Base-by-base conservation (phyloP, 2,888 invertebrate species). In the Malthinus seriepunctatus region DNA sequence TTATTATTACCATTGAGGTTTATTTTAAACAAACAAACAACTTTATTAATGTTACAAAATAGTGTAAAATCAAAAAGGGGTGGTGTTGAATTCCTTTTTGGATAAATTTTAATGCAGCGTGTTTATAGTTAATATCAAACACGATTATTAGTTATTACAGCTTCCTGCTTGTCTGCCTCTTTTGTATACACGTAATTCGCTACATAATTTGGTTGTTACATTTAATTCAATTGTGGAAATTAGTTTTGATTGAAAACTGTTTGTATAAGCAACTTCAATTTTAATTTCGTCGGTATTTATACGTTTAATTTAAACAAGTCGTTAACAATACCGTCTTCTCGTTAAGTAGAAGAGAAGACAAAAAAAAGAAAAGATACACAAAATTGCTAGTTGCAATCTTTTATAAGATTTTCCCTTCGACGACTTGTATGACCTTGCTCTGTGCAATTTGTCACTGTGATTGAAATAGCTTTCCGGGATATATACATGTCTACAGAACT, bases 401-500 rank as follows among this genome's bases (percentile, higher is more conserved):
- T 45, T 32, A 45, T 11, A 45, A 32, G 32, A 45, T 45, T 45
- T 45, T 32, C 32, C 32, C 31, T 31, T 45, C 31, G 32, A 45
- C 11, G 35, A 10, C 46, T 11, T 47, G 49, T 37, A 49, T 61
- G 55, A 50, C 51, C 56, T 56, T 60, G 56, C 55, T 60, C 67
- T 67, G 63, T 68, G 71, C 73, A 74, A 75, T 76, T 76, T 76
- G 76, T 76, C 75, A 76, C 72, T 72, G 75, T 76, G 76, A 76
- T 76, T 74, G 76, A 76, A 73, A 73, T 71, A 69, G 74, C 75
- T 75, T 72, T 69, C 69, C 69, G 65, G 74, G 72, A 75, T 76
- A 73, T 76, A 73, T 77, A 75, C 76, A 76, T 74, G 75, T 76
- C 74, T 75, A 73, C 75, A 69, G 67, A 73, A 73, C 76, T 76